Conservation (phyloP, 2,797 vertebrate genomes). For the Cossypha heuglini region DNA sequence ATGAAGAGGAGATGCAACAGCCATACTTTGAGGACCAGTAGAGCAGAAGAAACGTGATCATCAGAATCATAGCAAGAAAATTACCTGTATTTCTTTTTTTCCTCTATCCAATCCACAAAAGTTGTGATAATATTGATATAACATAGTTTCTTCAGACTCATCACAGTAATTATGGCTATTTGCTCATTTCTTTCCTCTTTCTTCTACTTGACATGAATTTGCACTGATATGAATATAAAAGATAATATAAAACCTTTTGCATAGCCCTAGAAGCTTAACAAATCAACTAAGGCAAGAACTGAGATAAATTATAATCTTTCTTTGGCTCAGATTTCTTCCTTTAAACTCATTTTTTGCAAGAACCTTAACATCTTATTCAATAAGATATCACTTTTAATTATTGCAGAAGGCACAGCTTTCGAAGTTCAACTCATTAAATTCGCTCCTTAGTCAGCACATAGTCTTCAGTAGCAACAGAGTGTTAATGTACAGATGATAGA, state of each 20-base stretch:
- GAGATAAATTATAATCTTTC: neutral
- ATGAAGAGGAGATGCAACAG: neutral
- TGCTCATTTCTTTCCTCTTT: neutral
- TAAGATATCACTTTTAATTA: neutral
- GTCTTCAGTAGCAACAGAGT: neutral
- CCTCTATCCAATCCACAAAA: neutral
- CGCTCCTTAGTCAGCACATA: neutral
- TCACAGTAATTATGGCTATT: neutral
- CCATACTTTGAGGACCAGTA: neutral
- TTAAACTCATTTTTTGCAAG: slow-evolving; percentile 11
- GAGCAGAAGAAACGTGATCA: neutral
- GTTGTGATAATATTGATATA: neutral
- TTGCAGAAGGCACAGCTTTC: neutral
- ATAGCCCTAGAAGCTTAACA: neutral
- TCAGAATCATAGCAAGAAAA: neutral
- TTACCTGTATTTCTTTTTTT: neutral
- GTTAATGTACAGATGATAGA: neutral
- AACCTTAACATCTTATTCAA: neutral
- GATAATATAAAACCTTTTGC: neutral
- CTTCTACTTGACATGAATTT: neutral
- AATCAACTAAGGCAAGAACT: neutral
- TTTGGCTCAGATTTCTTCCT: neutral
- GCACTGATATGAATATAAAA: neutral
- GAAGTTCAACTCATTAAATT: neutral
- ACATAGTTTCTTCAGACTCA: neutral